phyloP scores from a whole-genome alignment of 2,888 invertebrate genomes.

The Lochmaea capreae region DNA sequence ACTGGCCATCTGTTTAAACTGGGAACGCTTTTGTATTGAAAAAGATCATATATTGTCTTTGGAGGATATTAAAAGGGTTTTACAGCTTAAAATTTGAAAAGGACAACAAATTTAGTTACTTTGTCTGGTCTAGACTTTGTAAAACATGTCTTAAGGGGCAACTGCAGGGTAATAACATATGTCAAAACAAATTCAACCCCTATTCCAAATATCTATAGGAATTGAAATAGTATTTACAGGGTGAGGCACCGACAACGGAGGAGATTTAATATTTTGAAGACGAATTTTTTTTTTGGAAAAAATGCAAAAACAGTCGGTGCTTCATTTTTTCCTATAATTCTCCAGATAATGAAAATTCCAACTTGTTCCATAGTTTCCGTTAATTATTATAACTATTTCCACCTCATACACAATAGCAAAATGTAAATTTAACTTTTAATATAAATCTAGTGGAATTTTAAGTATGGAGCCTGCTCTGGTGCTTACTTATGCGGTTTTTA shows the following conservation, averaged over 20 bases:
- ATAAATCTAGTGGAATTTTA: too few relatives aligned
- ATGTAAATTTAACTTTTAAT: too few relatives aligned
- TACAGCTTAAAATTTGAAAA: slow-evolving; percentile 7
- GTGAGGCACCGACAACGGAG: too few relatives aligned
- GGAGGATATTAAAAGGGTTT: slow-evolving; percentile 18
- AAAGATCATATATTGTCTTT: slow-evolving; percentile 9
- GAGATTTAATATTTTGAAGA: too few relatives aligned
- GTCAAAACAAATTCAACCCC: neutral
- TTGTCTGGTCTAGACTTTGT: neutral
- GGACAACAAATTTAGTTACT: neutral
- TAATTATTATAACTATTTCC: too few relatives aligned
- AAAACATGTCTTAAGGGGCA: neutral
- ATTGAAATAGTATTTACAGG: too few relatives aligned
- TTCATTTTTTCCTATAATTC: too few relatives aligned
- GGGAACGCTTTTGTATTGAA: slow-evolving; percentile 9
- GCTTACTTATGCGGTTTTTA: neutral
- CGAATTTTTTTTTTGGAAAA: too few relatives aligned
- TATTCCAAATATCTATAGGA: neutral
- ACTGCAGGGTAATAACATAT: neutral
- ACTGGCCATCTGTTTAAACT: slow-evolving; percentile 26
- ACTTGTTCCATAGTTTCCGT: too few relatives aligned
- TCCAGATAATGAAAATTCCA: too few relatives aligned
- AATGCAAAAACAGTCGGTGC: too few relatives aligned
- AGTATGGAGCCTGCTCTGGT: neutral
- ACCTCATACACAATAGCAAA: too few relatives aligned